A percentile compares a stretch with the other conserved stretches of the same genome.
Evolutionary conservation across 2,113 vertebrate species (phyloP).

Genomic region (Plecturocebus donacophilus): DNA sequence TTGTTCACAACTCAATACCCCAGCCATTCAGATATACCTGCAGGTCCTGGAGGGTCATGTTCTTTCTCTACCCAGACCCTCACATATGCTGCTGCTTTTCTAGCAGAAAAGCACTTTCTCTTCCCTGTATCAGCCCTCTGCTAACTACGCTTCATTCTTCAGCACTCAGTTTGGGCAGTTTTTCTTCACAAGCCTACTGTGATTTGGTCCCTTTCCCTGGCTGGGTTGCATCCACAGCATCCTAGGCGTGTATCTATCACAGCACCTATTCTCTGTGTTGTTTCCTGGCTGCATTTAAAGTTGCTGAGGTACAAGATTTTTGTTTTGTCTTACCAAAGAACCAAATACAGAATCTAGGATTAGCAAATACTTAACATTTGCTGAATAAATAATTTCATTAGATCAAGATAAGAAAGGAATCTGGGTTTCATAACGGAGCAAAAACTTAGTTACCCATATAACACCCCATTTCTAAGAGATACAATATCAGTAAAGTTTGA

Average conservation of each 20-base stretch:
- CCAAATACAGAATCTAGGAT: background rate
- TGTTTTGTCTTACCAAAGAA: conserved; percentile 10
- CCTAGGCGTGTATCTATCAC: background rate
- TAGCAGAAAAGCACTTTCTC: background rate
- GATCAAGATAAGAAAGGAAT: conserved; percentile 16
- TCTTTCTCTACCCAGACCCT: background rate
- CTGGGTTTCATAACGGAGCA: background rate
- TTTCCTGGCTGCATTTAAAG: background rate
- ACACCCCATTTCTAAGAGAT: background rate
- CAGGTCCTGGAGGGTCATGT: background rate
- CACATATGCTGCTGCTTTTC: background rate
- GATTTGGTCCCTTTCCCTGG: background rate
- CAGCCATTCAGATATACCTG: background rate
- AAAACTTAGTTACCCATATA: background rate
- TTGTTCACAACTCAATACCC: background rate
- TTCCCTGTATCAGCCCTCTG: background rate
- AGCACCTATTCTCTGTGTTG: background rate
- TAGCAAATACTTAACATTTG: conserved; percentile 28
- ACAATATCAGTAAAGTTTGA: background rate
- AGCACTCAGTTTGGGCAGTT: background rate
- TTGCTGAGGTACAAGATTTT: background rate
- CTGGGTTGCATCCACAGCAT: background rate
- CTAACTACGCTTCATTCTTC: background rate
- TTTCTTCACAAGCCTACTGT: background rate
- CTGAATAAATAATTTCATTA: conserved; percentile 23